These are phyloP conservation scores for Tipula lateralis DNA, from an alignment of 2,888 invertebrate species.

Conservation along the genomic window DNA sequence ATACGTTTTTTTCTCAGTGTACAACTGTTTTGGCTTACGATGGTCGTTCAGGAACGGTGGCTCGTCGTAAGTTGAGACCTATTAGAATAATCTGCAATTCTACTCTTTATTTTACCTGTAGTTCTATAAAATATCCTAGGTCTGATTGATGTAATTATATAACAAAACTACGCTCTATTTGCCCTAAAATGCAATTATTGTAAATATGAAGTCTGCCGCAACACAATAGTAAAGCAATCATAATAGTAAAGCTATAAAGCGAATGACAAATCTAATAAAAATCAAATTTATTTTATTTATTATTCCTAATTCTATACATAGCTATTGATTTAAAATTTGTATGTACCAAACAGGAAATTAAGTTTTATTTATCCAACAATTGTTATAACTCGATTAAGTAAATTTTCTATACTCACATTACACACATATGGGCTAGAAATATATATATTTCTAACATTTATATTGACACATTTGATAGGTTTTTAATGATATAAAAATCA, in stretches of 20 bases:
- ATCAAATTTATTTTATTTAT: background rate
- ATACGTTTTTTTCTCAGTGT: no score
- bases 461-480: background rate
- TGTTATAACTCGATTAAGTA: slow-evolving; percentile 1
- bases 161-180: background rate
- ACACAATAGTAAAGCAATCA: no score
- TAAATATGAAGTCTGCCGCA: background rate
- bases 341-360: background rate
- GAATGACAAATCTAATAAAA: background rate
- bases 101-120: no score
- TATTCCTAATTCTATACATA: background rate
- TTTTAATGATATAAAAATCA: slow-evolving; percentile 11
- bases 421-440: background rate
- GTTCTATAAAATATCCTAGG: background rate
- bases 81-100: no score
- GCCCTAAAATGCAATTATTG: no score
- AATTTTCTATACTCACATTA: background rate
- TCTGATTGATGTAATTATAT: background rate
- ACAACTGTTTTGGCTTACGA: no score
- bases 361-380: background rate
- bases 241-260: background rate
- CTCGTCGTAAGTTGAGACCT: no score
- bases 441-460: background rate
- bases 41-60: no score
- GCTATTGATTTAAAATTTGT: background rate